phyloP scores from a whole-genome alignment of 2,888 invertebrate genomes.

The Alcis repandata region DNA sequence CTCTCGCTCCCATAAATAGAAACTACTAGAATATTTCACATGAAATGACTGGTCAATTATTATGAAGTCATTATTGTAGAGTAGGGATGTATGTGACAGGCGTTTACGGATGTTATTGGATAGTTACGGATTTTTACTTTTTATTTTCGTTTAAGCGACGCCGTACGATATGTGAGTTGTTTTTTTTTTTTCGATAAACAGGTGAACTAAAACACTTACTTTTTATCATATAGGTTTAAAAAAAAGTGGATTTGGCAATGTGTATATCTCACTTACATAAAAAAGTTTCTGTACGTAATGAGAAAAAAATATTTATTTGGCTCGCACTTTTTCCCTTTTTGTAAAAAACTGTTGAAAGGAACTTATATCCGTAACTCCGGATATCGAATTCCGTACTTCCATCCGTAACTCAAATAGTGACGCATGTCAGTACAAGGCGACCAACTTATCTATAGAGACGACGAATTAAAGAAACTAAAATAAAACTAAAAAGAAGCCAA shows the following conservation, averaged over 20 bases:
- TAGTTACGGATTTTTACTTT: too few species aligned
- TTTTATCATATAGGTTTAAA: too few species aligned
- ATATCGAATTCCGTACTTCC: constrained; percentile 19
- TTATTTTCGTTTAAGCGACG: too few species aligned
- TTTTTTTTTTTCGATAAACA: too few species aligned
- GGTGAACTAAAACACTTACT: too few species aligned
- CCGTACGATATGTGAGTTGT: too few species aligned
- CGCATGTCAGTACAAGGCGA: background rate
- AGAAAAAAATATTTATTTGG: background rate
- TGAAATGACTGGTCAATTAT: constrained; percentile 68
- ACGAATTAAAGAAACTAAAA: background rate
- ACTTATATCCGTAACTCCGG: constrained; percentile 20
- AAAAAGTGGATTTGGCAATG: background rate
- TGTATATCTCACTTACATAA: background rate
- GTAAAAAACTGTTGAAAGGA: background rate
- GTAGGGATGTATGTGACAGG: constrained; percentile 27
- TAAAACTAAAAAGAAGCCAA: background rate
- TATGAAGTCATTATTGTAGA: constrained; percentile 72
- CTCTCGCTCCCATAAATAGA: constrained; percentile 27
- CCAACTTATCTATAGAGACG: background rate
- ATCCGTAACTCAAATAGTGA: constrained; percentile 40
- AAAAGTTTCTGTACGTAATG: background rate
- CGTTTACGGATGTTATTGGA: constrained; percentile 8
- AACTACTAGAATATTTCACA: constrained; percentile 56
- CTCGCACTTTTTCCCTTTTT: background rate